phyloP scores from a whole-genome alignment of 2,113 vertebrate species.

The Fregetta grallaria region DNA sequence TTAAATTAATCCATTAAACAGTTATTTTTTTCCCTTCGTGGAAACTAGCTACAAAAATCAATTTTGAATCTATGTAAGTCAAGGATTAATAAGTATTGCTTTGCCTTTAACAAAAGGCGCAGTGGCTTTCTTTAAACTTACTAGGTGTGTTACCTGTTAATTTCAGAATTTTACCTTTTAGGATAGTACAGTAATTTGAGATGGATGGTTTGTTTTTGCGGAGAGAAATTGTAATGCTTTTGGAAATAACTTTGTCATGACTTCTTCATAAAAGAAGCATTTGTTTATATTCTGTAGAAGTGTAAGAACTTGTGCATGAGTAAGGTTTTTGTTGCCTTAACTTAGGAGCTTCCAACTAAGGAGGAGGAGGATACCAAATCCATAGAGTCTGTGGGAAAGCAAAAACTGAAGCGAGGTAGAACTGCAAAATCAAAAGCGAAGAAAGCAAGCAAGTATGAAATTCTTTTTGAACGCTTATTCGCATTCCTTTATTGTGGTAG shows the following conservation, averaged over 20 bases:
- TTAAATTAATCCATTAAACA: not conserved
- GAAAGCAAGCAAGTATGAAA: constrained; percentile 65
- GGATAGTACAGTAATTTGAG: not conserved
- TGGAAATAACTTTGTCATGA: not conserved
- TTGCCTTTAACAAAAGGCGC: not conserved
- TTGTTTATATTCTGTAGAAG: not conserved
- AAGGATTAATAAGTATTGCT: not conserved
- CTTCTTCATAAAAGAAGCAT: not conserved
- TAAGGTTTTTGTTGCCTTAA: not conserved
- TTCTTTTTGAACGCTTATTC: not conserved
- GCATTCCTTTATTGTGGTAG: not conserved
- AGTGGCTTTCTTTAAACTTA: not conserved
- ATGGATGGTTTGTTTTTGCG: not conserved
- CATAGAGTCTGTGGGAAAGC: constrained; percentile 19
- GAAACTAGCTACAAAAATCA: not conserved
- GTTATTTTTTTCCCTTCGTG: not conserved
- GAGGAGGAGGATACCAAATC: constrained; percentile 50
- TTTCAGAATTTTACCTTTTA: not conserved
- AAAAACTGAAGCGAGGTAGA: constrained; percentile 53
- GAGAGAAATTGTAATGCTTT: not conserved
- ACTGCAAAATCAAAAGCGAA: constrained; percentile 48
- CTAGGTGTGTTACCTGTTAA: not conserved
- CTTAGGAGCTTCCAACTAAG: constrained; percentile 55
- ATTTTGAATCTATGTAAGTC: not conserved
- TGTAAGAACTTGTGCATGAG: not conserved